Evolutionary conservation across 1,140 invertebrate species (phyloP).

Genomic region (Cydia strobilella): DNA sequence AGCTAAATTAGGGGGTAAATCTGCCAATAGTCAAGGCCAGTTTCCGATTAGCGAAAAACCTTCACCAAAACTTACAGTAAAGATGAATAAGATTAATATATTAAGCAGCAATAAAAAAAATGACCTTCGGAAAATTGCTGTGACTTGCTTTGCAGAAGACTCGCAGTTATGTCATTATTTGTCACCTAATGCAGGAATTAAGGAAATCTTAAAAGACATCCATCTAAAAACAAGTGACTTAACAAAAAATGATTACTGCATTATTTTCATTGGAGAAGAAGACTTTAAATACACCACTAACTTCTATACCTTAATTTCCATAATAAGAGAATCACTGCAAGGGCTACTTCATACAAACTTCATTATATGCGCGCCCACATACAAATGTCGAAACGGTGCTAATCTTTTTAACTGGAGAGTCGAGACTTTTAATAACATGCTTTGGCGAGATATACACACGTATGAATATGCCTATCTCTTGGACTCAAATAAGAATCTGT

Average conservation of each 20-base stretch:
- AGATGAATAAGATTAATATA: no score
- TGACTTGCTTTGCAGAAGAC: background rate
- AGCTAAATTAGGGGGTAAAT: no score
- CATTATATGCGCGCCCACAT: constrained; percentile 7
- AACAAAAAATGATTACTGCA: constrained; percentile 9
- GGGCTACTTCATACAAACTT: constrained; percentile 8
- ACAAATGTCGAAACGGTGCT: constrained; percentile 15
- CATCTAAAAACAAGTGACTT: background rate
- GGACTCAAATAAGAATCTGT: no score
- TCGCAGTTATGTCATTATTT: background rate
- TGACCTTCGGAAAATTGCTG: no score
- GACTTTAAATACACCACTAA: background rate
- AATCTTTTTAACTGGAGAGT: constrained; percentile 38
- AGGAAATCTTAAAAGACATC: background rate
- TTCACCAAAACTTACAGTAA: no score
- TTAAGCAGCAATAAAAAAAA: no score
- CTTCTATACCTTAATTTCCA: background rate
- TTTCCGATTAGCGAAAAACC: no score
- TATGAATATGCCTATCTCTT: constrained; percentile 38
- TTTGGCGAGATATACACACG: constrained; percentile 33
- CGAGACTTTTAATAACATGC: constrained; percentile 38
- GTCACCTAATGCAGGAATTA: background rate
- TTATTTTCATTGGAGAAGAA: constrained; percentile 11
- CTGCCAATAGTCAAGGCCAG: no score
- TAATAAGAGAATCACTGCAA: background rate